Conservation (phyloP, 2,888 invertebrate species). For the Chouioia cunea region DNA sequence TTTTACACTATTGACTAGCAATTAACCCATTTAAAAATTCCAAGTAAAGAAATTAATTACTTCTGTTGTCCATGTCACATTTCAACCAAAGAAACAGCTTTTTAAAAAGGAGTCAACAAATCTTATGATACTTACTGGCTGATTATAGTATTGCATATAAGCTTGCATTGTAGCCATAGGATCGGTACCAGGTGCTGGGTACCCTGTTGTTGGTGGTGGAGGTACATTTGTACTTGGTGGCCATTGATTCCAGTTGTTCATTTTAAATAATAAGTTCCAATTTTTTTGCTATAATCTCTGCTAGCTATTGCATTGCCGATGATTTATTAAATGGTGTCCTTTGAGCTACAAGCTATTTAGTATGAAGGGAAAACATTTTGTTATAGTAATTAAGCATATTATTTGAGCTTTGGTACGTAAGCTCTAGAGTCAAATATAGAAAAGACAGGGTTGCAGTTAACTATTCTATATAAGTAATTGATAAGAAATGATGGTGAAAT, state of each 20-base stretch:
- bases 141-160: slow-evolving; percentile 67
- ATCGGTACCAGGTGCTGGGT: slow-evolving; percentile 61
- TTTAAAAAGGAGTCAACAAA: too few relatives aligned
- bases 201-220: slow-evolving; percentile 65
- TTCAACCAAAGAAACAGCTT: too few relatives aligned
- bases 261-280: slow-evolving; percentile 48
- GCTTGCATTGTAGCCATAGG: slow-evolving; percentile 66
- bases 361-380: slow-evolving; percentile 44
- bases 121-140: slow-evolving; percentile 68
- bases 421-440: background rate
- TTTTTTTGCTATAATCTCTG: too few relatives aligned
- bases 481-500: slow-evolving; percentile 1
- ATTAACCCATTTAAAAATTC: too few relatives aligned
- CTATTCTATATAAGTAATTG: background rate
- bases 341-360: slow-evolving; percentile 52
- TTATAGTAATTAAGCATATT: slow-evolving; percentile 34
- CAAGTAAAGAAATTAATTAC: too few relatives aligned
- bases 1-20: too few relatives aligned
- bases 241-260: slow-evolving; percentile 69
- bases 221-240: slow-evolving; percentile 61
- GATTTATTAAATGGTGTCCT: slow-evolving; percentile 62
- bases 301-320: slow-evolving; percentile 61
- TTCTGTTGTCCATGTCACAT: too few relatives aligned
- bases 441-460: background rate
- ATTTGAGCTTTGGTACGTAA: background rate